Evolutionary conservation across 2,113 vertebrate species (phyloP).

Genomic region (Mus pahari): DNA sequence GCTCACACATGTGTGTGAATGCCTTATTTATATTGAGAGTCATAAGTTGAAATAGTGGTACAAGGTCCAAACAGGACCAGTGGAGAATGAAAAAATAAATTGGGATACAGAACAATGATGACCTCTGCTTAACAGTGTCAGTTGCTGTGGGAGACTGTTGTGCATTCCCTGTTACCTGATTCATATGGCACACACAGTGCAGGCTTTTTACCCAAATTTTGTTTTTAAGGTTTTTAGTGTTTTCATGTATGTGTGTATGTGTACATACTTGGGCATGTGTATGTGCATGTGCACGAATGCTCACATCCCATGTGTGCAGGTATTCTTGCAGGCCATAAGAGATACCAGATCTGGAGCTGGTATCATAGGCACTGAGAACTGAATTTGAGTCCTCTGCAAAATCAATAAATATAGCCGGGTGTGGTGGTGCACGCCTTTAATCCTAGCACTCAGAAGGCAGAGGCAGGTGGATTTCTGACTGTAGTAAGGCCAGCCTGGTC

Average conservation of each 20-base stretch:
- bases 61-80: not conserved
- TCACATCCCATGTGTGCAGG: not conserved
- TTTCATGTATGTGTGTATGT: not conserved
- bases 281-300: too few species aligned
- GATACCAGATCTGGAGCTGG: not conserved
- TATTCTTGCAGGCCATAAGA: not conserved
- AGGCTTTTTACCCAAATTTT: not conserved
- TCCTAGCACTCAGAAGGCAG: too few species aligned
- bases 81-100: not conserved
- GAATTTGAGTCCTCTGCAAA: not conserved
- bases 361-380: too few species aligned
- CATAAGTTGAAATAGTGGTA: conserved; percentile 6
- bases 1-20: not conserved
- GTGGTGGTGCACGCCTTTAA: too few species aligned
- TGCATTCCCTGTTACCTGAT: not conserved
- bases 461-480: too few species aligned
- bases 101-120: not conserved
- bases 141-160: not conserved
- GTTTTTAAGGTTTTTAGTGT: not conserved
- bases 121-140: not conserved
- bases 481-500: too few species aligned
- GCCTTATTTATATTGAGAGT: conserved; percentile 22
- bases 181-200: not conserved
- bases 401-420: not conserved
- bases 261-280: not conserved